Evolutionary conservation across 2,113 vertebrate species (phyloP), one percentile per base, ranked within the genome.

Genomic region (Epinephelus cyanopodus): DNA sequence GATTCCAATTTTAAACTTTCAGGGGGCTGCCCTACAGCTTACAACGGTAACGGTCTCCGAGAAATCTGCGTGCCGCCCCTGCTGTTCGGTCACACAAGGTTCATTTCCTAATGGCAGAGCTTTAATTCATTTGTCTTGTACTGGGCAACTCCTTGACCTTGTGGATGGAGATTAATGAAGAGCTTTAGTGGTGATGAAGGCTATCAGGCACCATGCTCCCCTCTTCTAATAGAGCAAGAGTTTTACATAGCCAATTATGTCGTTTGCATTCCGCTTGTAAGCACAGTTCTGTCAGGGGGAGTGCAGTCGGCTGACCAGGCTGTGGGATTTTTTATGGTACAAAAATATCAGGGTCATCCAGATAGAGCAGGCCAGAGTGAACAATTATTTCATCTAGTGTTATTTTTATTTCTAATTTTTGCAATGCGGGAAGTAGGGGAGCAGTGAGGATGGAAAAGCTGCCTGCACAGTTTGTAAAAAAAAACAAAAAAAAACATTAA

Each of bases 121-220:
- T 84, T 88, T 89, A 91, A 93, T 92, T 91, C 87, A 89, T 92
- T 88, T 90, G 86, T 91, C 91, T 89, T 89, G 88, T 88, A 87
- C 83, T 14, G 92, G 64, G 81, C 81, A 73, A 78, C 87, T 91
- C 79, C 87, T 93, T 93, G 92, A 93, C 92, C 92, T 91, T 88
- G 83, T 87, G 85, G 86, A 92, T 91, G 85, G 85, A 94, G 93
- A 94, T 95, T 94, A 94, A 95, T 93, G 90, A 93, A 90, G 84
- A 92, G 92, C 90, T 93, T 93, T 92, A 92, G 87, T 66, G 69
- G 86, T 39, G 78, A 91, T 91, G 91, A 93, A 93, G 89, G 92
- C 92, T 91, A 92, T 92, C 91, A 92, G 89, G 77, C 90, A 89
- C 80, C 78, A 29, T 53, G 87, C 66, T 88, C 86, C 79, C 66